Percentiles rank a stretch among this genome's conserved stretches.
Conservation (phyloP, 2,888 invertebrate species). For the Gastracanthus pulcherrimus region DNA sequence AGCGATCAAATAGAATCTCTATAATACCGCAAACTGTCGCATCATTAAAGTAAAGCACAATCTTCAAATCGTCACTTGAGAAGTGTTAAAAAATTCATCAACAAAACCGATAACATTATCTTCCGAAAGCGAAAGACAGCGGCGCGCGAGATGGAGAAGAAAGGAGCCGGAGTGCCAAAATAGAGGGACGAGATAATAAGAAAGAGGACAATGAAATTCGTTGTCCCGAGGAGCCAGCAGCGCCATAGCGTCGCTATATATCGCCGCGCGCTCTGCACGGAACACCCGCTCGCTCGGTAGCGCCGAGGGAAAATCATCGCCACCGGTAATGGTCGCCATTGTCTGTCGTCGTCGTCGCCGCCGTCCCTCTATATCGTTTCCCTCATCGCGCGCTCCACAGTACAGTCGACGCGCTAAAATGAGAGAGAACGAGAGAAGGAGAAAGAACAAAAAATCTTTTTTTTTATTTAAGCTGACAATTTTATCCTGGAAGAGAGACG, state of each 20-base stretch:
- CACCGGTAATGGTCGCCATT: constrained; percentile 72
- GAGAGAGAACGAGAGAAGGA: neutral
- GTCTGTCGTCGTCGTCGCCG: constrained; percentile 46
- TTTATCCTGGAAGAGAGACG: no score
- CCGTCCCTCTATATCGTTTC: neutral
- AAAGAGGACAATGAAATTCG: constrained; percentile 55
- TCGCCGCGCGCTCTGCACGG: no score
- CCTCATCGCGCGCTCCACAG: neutral
- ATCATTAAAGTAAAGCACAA: neutral
- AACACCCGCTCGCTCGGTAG: constrained; percentile 31
- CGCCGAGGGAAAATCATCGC: constrained; percentile 67
- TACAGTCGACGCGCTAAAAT: neutral
- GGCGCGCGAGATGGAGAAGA: neutral
- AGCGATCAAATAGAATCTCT: no score
- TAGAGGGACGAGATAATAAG: constrained; percentile 50
- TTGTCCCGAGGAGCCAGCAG: constrained; percentile 22
- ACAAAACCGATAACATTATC: neutral
- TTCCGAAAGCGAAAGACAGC: no score
- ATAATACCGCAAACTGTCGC: no score
- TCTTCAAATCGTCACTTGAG: neutral
- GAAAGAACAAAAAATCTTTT: constrained; percentile 9
- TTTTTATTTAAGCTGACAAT: constrained; percentile 34
- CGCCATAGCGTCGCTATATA: no score
- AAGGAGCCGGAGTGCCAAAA: constrained; percentile 30
- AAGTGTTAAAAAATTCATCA: constrained; percentile 1